phyloP scores from a whole-genome alignment of 2,113 vertebrate species.

The Calonectris borealis region DNA sequence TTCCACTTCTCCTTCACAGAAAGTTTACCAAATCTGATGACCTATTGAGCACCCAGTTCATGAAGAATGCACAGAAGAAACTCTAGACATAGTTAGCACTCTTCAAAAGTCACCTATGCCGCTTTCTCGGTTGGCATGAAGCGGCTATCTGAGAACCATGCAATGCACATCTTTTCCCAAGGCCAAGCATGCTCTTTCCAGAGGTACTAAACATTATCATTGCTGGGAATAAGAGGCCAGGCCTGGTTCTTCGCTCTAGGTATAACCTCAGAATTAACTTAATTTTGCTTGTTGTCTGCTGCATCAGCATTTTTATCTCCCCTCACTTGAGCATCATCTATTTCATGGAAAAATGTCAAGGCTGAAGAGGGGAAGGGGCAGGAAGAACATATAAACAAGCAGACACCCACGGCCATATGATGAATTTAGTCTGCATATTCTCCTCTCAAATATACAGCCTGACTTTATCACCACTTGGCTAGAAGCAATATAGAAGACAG shows the following conservation, averaged over 20 bases:
- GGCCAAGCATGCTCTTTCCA: neutral
- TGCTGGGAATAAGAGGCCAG: neutral
- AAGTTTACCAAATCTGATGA: neutral
- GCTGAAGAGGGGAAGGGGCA: neutral
- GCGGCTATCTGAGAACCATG: neutral
- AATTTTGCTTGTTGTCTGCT: neutral
- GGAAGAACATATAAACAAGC: neutral
- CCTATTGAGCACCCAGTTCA: neutral
- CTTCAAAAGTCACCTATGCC: neutral
- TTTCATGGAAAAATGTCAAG: neutral
- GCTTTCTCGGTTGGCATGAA: neutral
- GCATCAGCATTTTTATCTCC: neutral
- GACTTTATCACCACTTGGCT: neutral
- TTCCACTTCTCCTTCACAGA: neutral
- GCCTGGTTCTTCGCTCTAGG: neutral
- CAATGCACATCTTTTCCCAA: neutral
- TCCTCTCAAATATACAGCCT: neutral
- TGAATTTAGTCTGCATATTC: neutral
- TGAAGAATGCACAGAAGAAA: neutral
- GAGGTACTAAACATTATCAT: neutral
- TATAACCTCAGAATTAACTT: neutral
- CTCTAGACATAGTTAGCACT: neutral
- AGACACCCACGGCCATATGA: neutral
- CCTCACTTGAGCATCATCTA: neutral
- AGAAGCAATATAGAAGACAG: neutral